phyloP scores from a whole-genome alignment of 2,113 vertebrate genomes.

The Grantiella picta region DNA sequence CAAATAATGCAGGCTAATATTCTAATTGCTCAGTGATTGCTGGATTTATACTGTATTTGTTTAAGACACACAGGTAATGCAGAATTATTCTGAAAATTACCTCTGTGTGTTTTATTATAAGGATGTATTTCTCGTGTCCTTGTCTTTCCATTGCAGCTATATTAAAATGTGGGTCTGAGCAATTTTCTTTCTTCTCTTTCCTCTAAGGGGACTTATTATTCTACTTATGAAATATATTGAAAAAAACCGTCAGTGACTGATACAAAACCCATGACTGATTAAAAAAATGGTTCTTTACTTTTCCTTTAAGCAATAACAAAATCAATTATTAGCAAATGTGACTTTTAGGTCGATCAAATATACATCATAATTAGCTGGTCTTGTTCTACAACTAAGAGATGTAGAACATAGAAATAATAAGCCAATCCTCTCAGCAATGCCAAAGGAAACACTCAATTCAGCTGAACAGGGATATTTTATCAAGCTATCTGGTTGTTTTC shows the following conservation, averaged over 20 bases:
- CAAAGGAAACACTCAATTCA: neutral
- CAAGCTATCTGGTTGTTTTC: neutral
- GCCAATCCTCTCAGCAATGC: neutral
- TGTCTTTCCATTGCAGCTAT: neutral
- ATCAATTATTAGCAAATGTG: neutral
- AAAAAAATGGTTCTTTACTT: neutral
- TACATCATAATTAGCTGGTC: neutral
- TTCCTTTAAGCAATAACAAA: neutral
- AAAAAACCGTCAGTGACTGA: neutral
- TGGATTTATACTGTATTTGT: neutral
- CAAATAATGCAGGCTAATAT: neutral
- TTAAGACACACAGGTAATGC: neutral
- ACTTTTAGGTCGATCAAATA: neutral
- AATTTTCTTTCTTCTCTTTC: neutral
- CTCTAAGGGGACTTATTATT: neutral
- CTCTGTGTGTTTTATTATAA: neutral
- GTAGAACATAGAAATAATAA: neutral
- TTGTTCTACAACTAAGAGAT: neutral
- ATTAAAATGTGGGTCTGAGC: neutral
- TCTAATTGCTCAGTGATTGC: neutral
- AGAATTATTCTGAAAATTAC: neutral
- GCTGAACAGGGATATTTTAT: neutral
- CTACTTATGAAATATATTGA: neutral
- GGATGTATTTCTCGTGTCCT: neutral
- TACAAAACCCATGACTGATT: neutral